phyloP scores from a whole-genome alignment of 2,113 vertebrate genomes.

The Orcinus orca region DNA sequence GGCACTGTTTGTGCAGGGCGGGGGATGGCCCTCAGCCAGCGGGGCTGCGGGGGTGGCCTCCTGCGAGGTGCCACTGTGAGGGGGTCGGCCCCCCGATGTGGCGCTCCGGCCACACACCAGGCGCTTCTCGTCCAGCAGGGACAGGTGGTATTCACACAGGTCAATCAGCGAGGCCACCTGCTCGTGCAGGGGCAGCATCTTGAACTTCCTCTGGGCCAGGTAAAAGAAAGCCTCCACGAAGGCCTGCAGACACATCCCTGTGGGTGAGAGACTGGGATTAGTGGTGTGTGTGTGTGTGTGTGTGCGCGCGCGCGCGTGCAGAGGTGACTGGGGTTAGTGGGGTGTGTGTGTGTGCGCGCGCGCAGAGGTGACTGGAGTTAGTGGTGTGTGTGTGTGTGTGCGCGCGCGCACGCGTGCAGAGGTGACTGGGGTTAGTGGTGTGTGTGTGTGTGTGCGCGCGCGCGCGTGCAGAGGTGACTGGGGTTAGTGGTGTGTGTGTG shows the following conservation, averaged over 20 bases:
- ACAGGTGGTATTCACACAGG: constrained; percentile 90
- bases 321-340: too few relatives aligned
- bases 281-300: neutral
- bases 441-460: too few relatives aligned
- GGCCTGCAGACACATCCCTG: constrained; percentile 96
- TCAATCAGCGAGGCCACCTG: constrained; percentile 88
- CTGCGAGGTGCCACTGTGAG: neutral
- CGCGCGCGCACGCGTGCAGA: fast-evolving
- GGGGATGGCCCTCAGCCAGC: neutral
- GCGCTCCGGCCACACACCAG: constrained; percentile 78
- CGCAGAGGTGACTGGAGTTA: too few relatives aligned
- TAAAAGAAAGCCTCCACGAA: constrained; percentile 94
- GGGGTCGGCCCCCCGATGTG: neutral
- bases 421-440: too few relatives aligned
- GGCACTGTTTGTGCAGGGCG: constrained; percentile 3
- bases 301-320: fast-evolving
- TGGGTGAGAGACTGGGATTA: neutral
- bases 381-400: too few relatives aligned
- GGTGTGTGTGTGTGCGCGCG: fast-evolving
- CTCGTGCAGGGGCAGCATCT: constrained; percentile 83
- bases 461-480: too few relatives aligned
- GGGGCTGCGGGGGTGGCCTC: neutral
- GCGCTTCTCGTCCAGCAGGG: constrained; percentile 84
- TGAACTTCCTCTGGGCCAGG: constrained; percentile 92
- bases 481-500: too few relatives aligned